Evolutionary conservation across 2,113 vertebrate genomes (phyloP), one percentile per base, ranked within the genome.

Genomic region (Pterocles orientalis): DNA sequence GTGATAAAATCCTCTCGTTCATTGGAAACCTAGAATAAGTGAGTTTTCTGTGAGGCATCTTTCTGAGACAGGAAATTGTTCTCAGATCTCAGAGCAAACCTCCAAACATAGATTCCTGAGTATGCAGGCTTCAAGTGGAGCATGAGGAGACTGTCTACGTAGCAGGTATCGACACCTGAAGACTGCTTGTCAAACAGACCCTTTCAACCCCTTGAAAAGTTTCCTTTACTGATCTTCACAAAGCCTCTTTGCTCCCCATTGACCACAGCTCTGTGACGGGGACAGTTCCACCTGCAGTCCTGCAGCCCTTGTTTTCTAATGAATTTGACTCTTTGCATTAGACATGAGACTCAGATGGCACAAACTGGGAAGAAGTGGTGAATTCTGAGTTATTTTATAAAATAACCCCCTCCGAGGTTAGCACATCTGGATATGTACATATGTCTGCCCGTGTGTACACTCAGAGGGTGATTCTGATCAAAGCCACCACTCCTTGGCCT

Each of bases 401-500:
- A 91, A 17, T 43, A 64, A 3, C 2, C 14, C 8, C 18, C 12
- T 82, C 31, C 50, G 62, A 51, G 41, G 41, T 19, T 47, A 34
- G 28, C 12, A 5, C 2, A 3, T 17, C 60, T 86, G 58, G 9
- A 31, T 75, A 58, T 69, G 66, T 36, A 14, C 0, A 2, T 7
- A 6, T 4, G 6, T 84, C 60, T 83, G 68, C 57, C 56, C 57
- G 8, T 68, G 36, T 50, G 45, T 4, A 28, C 19, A 26, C 34
- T 62, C 54, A 4, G 65, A 68, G 68, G 26, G 43, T 18, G 69
- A 56, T 51, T 93, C 69, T 88, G 72, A 90, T 91, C 90, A 93
- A 93, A 95, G 77, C 65, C 58, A 31, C 34, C 65, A 69, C 17
- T 28, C 58, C 65, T 88, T 94, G 96, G 91, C 81, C 65, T n/a